Base-by-base conservation (phyloP, 1,140 invertebrate genomes). In the Anoplolepis gracilipes region DNA sequence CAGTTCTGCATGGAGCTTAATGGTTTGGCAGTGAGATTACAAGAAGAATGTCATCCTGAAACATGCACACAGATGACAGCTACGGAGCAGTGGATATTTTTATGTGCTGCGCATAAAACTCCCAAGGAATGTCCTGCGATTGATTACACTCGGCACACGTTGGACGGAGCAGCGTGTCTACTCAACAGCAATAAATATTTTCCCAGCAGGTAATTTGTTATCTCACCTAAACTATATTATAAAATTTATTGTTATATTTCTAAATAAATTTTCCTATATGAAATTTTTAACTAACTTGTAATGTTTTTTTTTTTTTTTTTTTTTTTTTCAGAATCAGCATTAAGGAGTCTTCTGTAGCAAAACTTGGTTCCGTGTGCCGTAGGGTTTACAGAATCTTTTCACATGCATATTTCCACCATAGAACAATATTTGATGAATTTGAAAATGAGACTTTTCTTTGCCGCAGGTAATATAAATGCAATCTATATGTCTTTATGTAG, bases 161-260 rank as follows among this genome's bases (percentile, higher is more conserved):
- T 99, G 72, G 99, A 99, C 95, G 99, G 99, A 25, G 99, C 99
- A 81, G 99, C 99, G 72, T 99, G 99, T 96, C 96, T 99, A 85
- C 96, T 99, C 42, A 99, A 99, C 95, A 99, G 98, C 94, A 99
- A 99, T 95, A 99, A 99, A 96, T 99, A 99, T 95, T 99, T 99
- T 95, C 99, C 99, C 85, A 99, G 99, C 97, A 98, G 99, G 98
- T 98, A 95, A 90, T 36, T 36, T 36, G 6, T 36, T 33, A 0
- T 76, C 1, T 65, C 2, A 42, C 22, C 49, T 19, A 30, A 49
- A 69, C 1, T 53, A 33, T 5, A 28, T 61, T 62, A 49, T 16
- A 49, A 16, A 49, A 49, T 39, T 59, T 70, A 19, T 11, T 16
- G 1, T 25, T n/a, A n/a, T n/a, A 7, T 25, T 33, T 70, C 1